phyloP scores from a whole-genome alignment of 1,140 invertebrate species.

The Phocides pigmalion region DNA sequence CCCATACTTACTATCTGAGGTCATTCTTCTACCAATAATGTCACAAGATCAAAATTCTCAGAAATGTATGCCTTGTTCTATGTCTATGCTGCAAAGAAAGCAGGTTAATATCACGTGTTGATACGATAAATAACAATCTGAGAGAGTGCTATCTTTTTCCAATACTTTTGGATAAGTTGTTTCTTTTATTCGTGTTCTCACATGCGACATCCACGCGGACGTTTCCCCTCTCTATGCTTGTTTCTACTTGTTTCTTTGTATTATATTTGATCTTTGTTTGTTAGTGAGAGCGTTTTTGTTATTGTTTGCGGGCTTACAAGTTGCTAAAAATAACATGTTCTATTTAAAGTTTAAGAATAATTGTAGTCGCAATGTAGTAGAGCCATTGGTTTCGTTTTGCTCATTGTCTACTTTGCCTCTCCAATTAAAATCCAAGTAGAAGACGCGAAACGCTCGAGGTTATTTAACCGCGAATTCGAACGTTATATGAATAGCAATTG shows the following conservation, averaged over 20 bases:
- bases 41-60: background rate
- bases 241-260: too few species aligned
- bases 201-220: too few species aligned
- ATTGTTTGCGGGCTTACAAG: too few species aligned
- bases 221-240: too few species aligned
- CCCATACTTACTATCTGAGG: background rate
- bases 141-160: too few species aligned
- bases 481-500: conserved; percentile 27
- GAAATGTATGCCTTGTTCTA: too few species aligned
- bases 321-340: background rate
- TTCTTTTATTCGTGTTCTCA: too few species aligned
- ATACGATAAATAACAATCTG: background rate
- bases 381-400: conserved; percentile 34
- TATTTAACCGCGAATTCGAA: conserved; percentile 28
- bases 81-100: background rate
- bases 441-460: conserved; percentile 25
- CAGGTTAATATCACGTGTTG: background rate
- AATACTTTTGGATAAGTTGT: too few species aligned
- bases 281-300: too few species aligned
- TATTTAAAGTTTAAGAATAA: background rate
- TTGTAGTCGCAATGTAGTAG: background rate
- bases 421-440: conserved; percentile 34
- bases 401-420: conserved; percentile 34
- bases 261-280: too few species aligned
- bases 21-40: background rate